Evolutionary conservation across 2,113 vertebrate species (phyloP), one percentile per base, ranked within the genome.

Genomic region (Anthoscopus minutus): DNA sequence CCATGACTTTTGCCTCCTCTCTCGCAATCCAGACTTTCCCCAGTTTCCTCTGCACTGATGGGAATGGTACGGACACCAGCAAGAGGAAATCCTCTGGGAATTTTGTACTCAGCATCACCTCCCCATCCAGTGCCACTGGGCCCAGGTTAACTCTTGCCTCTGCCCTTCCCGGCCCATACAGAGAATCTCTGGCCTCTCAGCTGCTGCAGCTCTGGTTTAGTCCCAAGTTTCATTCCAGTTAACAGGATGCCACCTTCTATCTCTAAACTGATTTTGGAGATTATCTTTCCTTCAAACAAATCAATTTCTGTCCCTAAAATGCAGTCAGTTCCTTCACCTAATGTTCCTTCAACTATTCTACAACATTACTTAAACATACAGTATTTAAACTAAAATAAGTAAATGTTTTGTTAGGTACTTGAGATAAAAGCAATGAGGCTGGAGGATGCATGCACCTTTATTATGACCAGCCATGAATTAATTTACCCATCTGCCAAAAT

Each of bases 41-140:
- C 15, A 8, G 30, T 47, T 44, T 54, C 16, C 20, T 62, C 37
- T 69, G 81, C 45, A 14, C n/a, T 2, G 7, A 7, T 12, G 13
- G 28, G 5, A 88, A 22, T 2, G 0, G 23, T 21, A 60, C 0
- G 3, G 61, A 60, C 27, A 60, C 35, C 30, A 51, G 10, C 1
- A 1, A 77, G 74, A 76, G 14, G 14, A 8, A 21, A 48, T 65
- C 28, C 35, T 67, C 48, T 61, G 61, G n/a, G 53, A 89, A 51
- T 51, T 0, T 2, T 1, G 45, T n/a, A 44, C 51, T 47, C 42
- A 66, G 2, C 37, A 44, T 45, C 45, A 72, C 31, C 54, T 91
- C 57, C 53, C 56, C 24, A 15, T 10, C 7, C 17, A 10, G 31
- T 33, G 80, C 37, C 60, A 47, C 5, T 30, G 35, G 60, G 27